Evolutionary conservation across 2,797 vertebrate genomes (phyloP), one percentile per base, ranked within the genome.

Genomic region (Triplophysa bombifrons): DNA sequence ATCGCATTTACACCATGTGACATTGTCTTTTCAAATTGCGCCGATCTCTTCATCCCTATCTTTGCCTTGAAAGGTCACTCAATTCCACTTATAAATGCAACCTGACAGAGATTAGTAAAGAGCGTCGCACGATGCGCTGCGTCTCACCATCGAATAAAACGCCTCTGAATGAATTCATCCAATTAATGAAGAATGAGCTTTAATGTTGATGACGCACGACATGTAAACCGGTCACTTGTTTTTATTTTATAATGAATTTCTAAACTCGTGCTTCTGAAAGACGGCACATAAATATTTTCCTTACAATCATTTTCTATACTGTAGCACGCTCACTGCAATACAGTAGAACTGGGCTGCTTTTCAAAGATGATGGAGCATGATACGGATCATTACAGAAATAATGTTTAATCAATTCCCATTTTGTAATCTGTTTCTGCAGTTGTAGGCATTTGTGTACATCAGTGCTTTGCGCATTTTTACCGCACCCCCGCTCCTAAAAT

Each of bases 21-120:
- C 93, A 96, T 95, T 98, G 96, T 99, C 97, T 97, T 98, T 97
- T 98, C 96, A 96, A 95, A 96, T 98, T 96, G 94, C 93, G 93
- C 96, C 96, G 96, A 97, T 98, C 96, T 96, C 96, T 96, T 97
- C 95, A 95, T 95, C 97, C 93, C 93, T 92, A 94, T 94, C 94
- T 93, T 90, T 91, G 90, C 84, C 94, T 96, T 93, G 94, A 98
- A 98, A 99, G 97, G 97, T 99, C 96, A 98, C 91, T 95, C 94
- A 91, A 92, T 95, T 96, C 92, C 93, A 94, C 92, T 94, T 95
- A 93, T 96, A 98, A 98, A 99, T 97, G 90, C 95, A 96, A 95
- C 93, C 94, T 97, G 97, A 98, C 96, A 98, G 95, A 97, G 92
- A 95, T 94, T 95, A 95, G 94, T 93, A 95, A 93, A 94, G 95